Conservation (phyloP, 2,113 vertebrate genomes). For the Plecotus auritus region DNA sequence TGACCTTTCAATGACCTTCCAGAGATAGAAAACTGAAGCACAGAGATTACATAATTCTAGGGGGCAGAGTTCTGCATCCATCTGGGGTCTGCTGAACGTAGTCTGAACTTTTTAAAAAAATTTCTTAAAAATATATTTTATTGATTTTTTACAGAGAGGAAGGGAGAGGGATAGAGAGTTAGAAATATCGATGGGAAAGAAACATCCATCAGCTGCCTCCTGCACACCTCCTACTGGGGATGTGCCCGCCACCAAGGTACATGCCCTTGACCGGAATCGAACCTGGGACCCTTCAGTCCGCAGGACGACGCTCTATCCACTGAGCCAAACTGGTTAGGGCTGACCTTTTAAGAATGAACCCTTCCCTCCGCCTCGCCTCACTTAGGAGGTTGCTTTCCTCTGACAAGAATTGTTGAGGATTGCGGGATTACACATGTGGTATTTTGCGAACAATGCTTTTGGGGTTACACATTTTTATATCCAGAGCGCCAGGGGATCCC, state of each 20-base stretch:
- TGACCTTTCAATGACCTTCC: neutral
- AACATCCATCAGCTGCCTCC: too few relatives aligned
- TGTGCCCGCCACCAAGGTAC: too few relatives aligned
- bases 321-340: too few relatives aligned
- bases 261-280: too few relatives aligned
- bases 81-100: too few relatives aligned
- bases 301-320: too few relatives aligned
- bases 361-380: neutral
- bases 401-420: neutral
- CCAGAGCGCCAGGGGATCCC: neutral
- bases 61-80: neutral
- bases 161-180: too few relatives aligned
- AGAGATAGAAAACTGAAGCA: neutral
- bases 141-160: too few relatives aligned
- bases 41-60: neutral
- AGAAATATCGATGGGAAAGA: too few relatives aligned
- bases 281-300: too few relatives aligned
- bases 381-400: neutral
- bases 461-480: accelerated
- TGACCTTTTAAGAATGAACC: neutral
- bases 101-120: neutral
- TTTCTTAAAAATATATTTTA: too few relatives aligned
- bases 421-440: neutral
- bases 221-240: too few relatives aligned
- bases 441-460: neutral